These are phyloP conservation scores for Anabacerthia variegaticeps DNA, from an alignment of 2,797 vertebrate genomes.

Conservation along the genomic window DNA sequence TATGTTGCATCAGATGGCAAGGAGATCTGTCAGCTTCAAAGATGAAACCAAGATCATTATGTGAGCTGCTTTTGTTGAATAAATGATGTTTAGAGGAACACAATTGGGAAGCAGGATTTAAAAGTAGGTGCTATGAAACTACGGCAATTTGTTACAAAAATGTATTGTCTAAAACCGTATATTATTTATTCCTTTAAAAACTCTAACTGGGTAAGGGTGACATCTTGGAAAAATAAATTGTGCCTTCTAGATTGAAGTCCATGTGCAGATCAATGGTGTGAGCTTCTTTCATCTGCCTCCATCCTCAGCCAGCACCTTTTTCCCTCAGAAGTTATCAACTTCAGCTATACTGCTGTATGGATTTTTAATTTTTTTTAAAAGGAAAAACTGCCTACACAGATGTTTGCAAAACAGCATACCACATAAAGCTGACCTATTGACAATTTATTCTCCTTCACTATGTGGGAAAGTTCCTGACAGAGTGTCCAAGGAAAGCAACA, in stretches of 20 bases:
- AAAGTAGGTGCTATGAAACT: neutral
- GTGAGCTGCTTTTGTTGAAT: slow-evolving; percentile 60
- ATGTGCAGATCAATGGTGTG: neutral
- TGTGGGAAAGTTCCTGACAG: neutral
- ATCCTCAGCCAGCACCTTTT: neutral
- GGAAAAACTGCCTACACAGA: neutral
- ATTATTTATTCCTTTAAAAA: neutral
- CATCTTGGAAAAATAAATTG: neutral
- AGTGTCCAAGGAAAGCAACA: neutral
- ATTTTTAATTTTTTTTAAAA: neutral
- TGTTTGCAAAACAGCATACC: neutral
- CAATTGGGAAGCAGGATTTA: neutral
- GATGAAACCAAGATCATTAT: slow-evolving; percentile 36
- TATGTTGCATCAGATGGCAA: slow-evolving; percentile 14
- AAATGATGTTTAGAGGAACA: slow-evolving; percentile 49
- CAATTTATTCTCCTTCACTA: neutral
- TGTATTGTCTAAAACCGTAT: neutral
- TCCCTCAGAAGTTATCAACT: neutral
- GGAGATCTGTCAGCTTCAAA: slow-evolving; percentile 44
- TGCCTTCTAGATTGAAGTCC: neutral
- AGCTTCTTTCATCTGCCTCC: neutral
- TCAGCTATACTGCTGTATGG: neutral
- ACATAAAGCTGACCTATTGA: neutral
- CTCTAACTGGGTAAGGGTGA: neutral
- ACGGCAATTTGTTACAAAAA: neutral